Percentiles rank a stretch among this genome's conserved stretches.
Evolutionary conservation across 2,113 vertebrate genomes (phyloP).

Genomic region (Pomatostomus ruficeps): DNA sequence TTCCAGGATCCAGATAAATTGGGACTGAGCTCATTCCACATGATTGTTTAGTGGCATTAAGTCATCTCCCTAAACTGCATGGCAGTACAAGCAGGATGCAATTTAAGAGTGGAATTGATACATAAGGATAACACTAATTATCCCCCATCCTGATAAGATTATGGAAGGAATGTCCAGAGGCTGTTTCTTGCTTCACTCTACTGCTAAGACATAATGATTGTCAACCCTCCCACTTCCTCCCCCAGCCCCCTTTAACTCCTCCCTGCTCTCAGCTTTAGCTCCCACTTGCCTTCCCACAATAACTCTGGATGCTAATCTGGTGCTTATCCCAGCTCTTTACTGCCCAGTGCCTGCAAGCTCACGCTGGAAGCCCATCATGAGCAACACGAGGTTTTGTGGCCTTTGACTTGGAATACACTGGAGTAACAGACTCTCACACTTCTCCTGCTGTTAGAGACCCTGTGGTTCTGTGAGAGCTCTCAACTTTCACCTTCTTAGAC

Average conservation of each 20-base stretch:
- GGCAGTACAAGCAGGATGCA: not conserved
- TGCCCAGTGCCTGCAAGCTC: not conserved
- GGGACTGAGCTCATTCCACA: not conserved
- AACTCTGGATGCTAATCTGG: slow-evolving; percentile 19
- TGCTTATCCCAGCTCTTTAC: not conserved
- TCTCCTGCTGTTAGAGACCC: not conserved
- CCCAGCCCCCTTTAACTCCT: not conserved
- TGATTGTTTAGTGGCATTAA: not conserved
- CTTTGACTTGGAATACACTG: not conserved
- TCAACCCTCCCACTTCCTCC: not conserved
- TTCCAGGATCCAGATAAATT: not conserved
- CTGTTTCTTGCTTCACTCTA: not conserved
- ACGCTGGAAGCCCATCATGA: not conserved
- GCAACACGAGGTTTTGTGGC: not conserved
- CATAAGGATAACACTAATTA: not conserved
- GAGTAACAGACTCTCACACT: not conserved
- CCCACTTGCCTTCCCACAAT: not conserved
- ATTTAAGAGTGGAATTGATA: not conserved
- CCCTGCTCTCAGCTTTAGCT: slow-evolving; percentile 1
- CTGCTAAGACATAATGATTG: not conserved
- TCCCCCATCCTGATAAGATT: not conserved
- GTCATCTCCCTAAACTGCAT: not conserved
- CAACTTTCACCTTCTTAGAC: not conserved
- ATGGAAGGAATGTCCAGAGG: not conserved
- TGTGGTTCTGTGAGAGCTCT: not conserved